A percentile compares a stretch with the other conserved stretches of the same genome.
Evolutionary conservation across 2,888 invertebrate species (phyloP).

Genomic region (Diarsia dahlii): DNA sequence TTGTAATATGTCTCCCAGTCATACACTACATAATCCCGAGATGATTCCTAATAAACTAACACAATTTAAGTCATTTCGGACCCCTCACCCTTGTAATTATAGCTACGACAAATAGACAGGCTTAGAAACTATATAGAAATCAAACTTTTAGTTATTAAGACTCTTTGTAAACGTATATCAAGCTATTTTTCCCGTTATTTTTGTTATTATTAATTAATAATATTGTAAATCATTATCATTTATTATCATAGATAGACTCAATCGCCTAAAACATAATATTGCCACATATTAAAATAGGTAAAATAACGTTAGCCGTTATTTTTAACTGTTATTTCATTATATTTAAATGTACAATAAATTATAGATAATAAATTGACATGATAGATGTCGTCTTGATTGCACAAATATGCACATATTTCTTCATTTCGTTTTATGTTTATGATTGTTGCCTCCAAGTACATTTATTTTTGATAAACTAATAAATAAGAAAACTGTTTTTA

Average conservation of each 20-base stretch:
- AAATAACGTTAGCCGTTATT: conserved; percentile 62
- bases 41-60: conserved; percentile 79
- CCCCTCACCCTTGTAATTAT: conserved; percentile 77
- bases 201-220: conserved; percentile 48
- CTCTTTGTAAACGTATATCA: conserved; percentile 71
- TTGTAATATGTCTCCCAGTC: conserved; percentile 71
- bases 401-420: conserved; percentile 61
- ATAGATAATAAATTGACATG: conserved; percentile 60
- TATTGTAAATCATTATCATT: conserved; percentile 49
- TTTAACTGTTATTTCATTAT: conserved; percentile 64
- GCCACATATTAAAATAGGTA: conserved; percentile 56
- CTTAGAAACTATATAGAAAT: conserved; percentile 69
- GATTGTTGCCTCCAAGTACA: conserved; percentile 49
- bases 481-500: conserved; percentile 8
- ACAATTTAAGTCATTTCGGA: conserved; percentile 65
- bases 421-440: conserved; percentile 37
- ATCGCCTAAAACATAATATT: conserved; percentile 65
- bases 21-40: conserved; percentile 84
- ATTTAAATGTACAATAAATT: conserved; percentile 63
- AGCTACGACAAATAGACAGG: conserved; percentile 71
- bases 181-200: conserved; percentile 64
- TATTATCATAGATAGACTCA: conserved; percentile 69
- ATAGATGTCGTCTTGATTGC: conserved; percentile 63
- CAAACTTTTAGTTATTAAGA: conserved; percentile 66
- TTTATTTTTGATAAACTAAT: conserved; percentile 42